phyloP scores from a whole-genome alignment of 2,888 invertebrate species.

The Creontiades dilutus region DNA sequence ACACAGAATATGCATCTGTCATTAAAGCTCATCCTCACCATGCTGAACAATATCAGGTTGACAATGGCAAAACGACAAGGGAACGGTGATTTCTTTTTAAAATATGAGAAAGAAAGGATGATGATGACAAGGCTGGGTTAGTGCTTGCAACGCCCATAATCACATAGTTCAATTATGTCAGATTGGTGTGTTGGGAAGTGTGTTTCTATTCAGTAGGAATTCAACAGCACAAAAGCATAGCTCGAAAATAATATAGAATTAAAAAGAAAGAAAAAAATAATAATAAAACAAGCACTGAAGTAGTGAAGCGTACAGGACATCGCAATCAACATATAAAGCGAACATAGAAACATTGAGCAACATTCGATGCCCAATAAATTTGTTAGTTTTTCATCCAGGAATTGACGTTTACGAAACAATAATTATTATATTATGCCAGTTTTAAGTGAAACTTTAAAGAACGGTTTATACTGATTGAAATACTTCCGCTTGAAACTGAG shows the following conservation, averaged over 20 bases:
- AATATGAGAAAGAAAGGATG: too few species aligned
- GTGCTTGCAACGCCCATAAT: background rate
- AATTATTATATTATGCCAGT: slow-evolving; percentile 34
- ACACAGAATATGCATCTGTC: slow-evolving; percentile 10
- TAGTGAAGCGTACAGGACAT: slow-evolving; percentile 70
- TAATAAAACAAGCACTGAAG: slow-evolving; percentile 60
- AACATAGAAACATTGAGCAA: slow-evolving; percentile 72
- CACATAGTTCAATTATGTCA: background rate
- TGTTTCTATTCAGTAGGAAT: background rate
- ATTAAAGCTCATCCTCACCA: background rate
- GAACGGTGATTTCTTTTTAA: too few species aligned
- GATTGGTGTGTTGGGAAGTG: background rate
- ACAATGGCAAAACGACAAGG: background rate
- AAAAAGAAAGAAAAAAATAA: background rate
- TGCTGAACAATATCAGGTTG: background rate
- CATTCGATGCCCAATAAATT: slow-evolving; percentile 79
- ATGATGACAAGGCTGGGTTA: slow-evolving; percentile 27
- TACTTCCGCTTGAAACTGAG: slow-evolving; percentile 55
- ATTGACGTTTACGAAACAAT: slow-evolving; percentile 5
- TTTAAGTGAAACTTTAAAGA: slow-evolving; percentile 2
- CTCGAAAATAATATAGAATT: slow-evolving; percentile 72
- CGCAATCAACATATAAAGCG: slow-evolving; percentile 71
- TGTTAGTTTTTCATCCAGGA: slow-evolving; percentile 74
- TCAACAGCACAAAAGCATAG: slow-evolving; percentile 73
- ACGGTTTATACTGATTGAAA: slow-evolving; percentile 2